A percentile compares a stretch with the other conserved stretches of the same genome.
phyloP scores from a whole-genome alignment of 2,113 vertebrate genomes.

The Calonectris borealis region DNA sequence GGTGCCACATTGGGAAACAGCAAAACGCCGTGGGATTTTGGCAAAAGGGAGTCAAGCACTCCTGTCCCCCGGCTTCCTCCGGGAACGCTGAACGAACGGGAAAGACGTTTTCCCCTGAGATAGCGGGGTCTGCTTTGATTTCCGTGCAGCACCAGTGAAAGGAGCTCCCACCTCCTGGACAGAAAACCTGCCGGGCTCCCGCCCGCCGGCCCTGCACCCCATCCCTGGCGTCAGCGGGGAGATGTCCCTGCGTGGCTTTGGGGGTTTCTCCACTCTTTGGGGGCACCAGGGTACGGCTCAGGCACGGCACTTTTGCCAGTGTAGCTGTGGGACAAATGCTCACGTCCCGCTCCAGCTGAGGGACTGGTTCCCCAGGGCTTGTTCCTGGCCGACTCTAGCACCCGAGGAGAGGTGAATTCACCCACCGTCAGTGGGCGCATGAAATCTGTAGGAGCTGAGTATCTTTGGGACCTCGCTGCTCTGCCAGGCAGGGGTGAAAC shows the following conservation, averaged over 20 bases:
- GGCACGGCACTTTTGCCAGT: neutral
- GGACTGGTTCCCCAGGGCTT: neutral
- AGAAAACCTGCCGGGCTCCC: neutral
- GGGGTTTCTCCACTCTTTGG: neutral
- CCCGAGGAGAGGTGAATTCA: neutral
- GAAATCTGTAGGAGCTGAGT: neutral
- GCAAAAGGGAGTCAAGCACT: neutral
- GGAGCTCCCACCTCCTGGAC: neutral
- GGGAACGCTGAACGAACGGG: neutral
- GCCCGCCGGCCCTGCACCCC: neutral
- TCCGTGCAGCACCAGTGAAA: neutral
- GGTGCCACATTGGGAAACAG: neutral
- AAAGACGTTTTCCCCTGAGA: fast-evolving
- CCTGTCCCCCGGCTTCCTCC: fast-evolving
- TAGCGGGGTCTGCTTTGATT: neutral
- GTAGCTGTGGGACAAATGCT: neutral
- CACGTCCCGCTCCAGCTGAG: neutral
- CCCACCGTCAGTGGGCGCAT: too few species aligned
- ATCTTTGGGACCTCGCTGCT: neutral
- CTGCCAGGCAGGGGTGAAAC: neutral
- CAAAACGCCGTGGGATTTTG: fast-evolving
- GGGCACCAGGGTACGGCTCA: neutral
- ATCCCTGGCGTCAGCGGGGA: fast-evolving
- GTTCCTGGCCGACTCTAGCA: neutral
- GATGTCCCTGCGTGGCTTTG: neutral